A percentile compares a stretch with the other conserved stretches of the same genome.
phyloP scores from a whole-genome alignment of 2,888 invertebrate genomes.

The Eupeodes latifasciatus region DNA sequence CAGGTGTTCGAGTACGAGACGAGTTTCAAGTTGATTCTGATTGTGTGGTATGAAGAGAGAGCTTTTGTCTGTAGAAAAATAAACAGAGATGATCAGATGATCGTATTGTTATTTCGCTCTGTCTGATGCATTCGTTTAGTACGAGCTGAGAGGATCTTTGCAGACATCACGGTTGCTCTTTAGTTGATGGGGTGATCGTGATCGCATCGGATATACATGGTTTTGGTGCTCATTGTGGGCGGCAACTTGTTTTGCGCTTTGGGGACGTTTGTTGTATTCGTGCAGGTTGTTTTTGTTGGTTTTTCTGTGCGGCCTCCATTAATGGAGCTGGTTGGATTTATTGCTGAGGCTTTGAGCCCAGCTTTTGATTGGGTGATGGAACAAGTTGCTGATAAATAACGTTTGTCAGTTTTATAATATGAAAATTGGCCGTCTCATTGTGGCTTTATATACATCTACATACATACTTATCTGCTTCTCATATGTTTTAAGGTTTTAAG shows the following conservation, averaged over 20 bases:
- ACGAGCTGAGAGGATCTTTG: conserved; percentile 45
- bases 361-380: conserved; percentile 62
- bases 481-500: neutral
- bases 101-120: conserved; percentile 35
- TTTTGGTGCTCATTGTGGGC: conserved; percentile 56
- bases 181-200: conserved; percentile 23
- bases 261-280: conserved; percentile 8
- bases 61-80: conserved; percentile 55
- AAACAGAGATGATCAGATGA: neutral
- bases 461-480: conserved; percentile 1
- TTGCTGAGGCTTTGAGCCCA: conserved; percentile 34
- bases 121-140: no score
- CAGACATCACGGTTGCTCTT: conserved; percentile 21
- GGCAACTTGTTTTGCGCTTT: conserved; percentile 45
- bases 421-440: conserved; percentile 43
- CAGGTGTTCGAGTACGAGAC: no score
- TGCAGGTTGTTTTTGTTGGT: neutral
- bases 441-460: neutral
- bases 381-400: conserved; percentile 64
- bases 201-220: neutral
- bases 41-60: conserved; percentile 47
- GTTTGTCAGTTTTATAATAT: conserved; percentile 56
- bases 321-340: conserved; percentile 71
- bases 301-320: conserved; percentile 54
- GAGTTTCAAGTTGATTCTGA: neutral